Conservation (phyloP, 53 echinoderm and acorn worm species). For the Echinometra lucunter region DNA sequence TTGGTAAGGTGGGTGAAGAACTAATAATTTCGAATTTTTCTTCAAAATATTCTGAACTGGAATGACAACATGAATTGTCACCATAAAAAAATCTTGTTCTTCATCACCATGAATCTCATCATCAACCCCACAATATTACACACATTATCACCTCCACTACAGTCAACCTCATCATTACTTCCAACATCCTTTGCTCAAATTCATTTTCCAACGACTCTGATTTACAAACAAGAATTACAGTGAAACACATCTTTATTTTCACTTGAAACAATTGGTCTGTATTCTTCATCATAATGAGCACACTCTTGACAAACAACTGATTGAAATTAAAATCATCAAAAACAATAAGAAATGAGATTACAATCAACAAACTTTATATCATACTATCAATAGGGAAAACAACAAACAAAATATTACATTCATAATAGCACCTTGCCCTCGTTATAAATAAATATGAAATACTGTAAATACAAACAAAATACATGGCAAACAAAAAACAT, state of each 20-base stretch:
- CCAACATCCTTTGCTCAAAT: background rate
- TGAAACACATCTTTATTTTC: background rate
- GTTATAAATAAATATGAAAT: conserved; percentile 39
- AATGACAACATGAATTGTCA: background rate
- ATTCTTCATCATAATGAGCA: conserved; percentile 55
- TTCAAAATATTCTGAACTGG: too few relatives aligned
- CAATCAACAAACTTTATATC: conserved; percentile 38
- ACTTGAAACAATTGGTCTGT: conserved; percentile 51
- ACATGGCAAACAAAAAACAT: conserved; percentile 28
- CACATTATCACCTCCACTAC: background rate
- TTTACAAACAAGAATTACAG: background rate
- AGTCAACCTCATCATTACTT: background rate
- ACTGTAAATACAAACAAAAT: conserved; percentile 49
- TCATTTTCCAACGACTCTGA: background rate
- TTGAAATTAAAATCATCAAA: conserved; percentile 25
- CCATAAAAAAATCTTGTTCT: background rate
- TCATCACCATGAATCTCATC: background rate
- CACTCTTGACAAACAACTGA: conserved; percentile 46
- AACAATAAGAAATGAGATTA: conserved; percentile 48
- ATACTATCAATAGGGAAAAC: conserved; percentile 8
- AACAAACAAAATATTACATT: conserved; percentile 32
- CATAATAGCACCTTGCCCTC: conserved; percentile 60
- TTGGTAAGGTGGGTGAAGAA: too few relatives aligned
- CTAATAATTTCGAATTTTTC: too few relatives aligned
- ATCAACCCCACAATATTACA: background rate